Conservation (phyloP, 2,888 invertebrate genomes). For the Anthrax anthrax region DNA sequence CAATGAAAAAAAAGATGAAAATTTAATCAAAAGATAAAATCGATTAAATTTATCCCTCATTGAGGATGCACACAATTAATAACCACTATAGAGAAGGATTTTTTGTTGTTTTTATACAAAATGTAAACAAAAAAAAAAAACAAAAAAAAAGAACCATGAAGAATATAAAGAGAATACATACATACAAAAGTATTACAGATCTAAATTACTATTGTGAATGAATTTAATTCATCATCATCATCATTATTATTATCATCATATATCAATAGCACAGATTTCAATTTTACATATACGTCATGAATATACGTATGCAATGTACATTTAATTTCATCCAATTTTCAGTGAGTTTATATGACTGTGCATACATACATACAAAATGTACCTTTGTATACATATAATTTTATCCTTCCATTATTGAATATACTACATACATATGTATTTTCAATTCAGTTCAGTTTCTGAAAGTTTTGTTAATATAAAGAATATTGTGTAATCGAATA, state of each 20-base stretch:
- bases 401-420: too few species aligned
- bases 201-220: slow-evolving; percentile 5
- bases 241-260: too few species aligned
- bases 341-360: too few species aligned
- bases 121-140: too few species aligned
- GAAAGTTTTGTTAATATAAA: too few species aligned
- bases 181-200: neutral
- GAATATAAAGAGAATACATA: neutral
- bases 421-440: too few species aligned
- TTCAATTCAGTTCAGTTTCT: too few species aligned
- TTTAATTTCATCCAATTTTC: neutral
- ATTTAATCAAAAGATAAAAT: slow-evolving; percentile 8
- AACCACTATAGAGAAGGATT: slow-evolving; percentile 6
- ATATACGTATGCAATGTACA: neutral
- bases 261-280: too few species aligned
- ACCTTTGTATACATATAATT: neutral
- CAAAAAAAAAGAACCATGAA: slow-evolving; percentile 5
- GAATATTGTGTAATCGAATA: too few species aligned
- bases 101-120: too few species aligned
- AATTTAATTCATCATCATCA: slow-evolving; percentile 12
- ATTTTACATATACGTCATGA: too few species aligned
- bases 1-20: neutral
- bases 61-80: slow-evolving; percentile 10
- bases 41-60: slow-evolving; percentile 8
- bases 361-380: too few species aligned